A percentile compares a stretch with the other conserved stretches of the same genome.
Evolutionary conservation across 2,797 vertebrate genomes (phyloP).

Genomic region (Dermochelys coriacea): DNA sequence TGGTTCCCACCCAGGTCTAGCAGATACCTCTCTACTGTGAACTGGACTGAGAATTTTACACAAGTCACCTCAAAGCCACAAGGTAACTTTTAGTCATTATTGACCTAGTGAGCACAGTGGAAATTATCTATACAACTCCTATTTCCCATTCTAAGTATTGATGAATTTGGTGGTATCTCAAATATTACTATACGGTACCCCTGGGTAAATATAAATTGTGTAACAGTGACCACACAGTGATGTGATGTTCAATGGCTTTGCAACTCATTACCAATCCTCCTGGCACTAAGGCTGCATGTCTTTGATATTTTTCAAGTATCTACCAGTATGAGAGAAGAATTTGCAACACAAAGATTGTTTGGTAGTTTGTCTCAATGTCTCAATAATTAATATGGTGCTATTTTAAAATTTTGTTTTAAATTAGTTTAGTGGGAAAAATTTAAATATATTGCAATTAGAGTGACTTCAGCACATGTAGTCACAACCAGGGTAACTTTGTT

Average conservation of each 20-base stretch:
- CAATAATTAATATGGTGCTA: not conserved
- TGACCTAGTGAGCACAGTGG: not conserved
- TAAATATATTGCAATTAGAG: not conserved
- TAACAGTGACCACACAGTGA: too few relatives aligned
- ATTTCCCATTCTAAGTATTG: too few relatives aligned
- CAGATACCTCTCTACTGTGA: too few relatives aligned
- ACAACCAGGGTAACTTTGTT: too few relatives aligned
- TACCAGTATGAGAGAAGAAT: not conserved
- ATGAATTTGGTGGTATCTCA: too few relatives aligned
- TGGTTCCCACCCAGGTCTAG: too few relatives aligned
- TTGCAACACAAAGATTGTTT: not conserved
- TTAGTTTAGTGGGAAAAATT: not conserved
- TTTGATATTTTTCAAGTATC: not conserved
- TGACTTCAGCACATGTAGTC: too few relatives aligned
- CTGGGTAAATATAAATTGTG: too few relatives aligned
- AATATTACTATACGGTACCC: too few relatives aligned
- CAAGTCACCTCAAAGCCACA: not conserved
- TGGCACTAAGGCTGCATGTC: not conserved
- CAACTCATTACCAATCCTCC: not conserved
- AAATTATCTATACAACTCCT: too few relatives aligned
- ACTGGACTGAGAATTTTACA: not conserved
- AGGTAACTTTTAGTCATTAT: not conserved
- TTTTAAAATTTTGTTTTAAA: not conserved
- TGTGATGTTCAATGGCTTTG: not conserved
- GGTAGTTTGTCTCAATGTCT: not conserved